phyloP scores from a whole-genome alignment of 2,888 invertebrate genomes.

The Mimas tiliae region DNA sequence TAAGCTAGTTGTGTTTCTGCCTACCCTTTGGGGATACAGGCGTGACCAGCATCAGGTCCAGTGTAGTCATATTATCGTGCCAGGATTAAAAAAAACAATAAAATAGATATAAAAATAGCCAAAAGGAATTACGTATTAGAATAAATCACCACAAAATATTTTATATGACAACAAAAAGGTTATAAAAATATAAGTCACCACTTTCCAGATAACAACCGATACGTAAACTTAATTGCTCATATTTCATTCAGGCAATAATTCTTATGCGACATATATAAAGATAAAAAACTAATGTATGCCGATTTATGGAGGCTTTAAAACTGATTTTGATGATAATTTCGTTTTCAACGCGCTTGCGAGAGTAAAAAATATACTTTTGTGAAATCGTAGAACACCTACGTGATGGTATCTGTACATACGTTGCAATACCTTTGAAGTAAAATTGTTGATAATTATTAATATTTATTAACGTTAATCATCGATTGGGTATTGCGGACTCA shows the following conservation, averaged over 20 bases:
- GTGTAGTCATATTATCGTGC: too few relatives aligned
- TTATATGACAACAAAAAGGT: constrained; percentile 14
- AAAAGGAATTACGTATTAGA: not conserved
- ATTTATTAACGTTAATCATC: too few relatives aligned
- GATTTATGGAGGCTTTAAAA: constrained; percentile 16
- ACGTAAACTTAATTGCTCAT: constrained; percentile 19
- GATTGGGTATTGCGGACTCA: too few relatives aligned
- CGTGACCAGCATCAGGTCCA: too few relatives aligned
- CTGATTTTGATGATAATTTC: constrained; percentile 15
- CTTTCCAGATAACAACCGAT: constrained; percentile 20
- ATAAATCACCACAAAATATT: not conserved
- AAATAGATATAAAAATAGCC: too few relatives aligned
- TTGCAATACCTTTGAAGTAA: too few relatives aligned
- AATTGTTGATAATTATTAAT: too few relatives aligned
- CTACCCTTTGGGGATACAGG: too few relatives aligned
- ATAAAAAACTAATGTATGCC: constrained; percentile 19
- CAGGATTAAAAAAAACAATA: too few relatives aligned
- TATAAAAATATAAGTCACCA: constrained; percentile 16
- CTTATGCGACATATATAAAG: constrained; percentile 18
- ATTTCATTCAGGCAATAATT: constrained; percentile 19
- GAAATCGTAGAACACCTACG: not conserved
- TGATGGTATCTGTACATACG: not conserved
- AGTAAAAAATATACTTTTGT: not conserved
- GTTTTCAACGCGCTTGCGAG: not conserved
- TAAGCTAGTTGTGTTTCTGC: too few relatives aligned